Base-by-base conservation (phyloP, 1,140 invertebrate genomes). In the Drosophila elegans region DNA sequence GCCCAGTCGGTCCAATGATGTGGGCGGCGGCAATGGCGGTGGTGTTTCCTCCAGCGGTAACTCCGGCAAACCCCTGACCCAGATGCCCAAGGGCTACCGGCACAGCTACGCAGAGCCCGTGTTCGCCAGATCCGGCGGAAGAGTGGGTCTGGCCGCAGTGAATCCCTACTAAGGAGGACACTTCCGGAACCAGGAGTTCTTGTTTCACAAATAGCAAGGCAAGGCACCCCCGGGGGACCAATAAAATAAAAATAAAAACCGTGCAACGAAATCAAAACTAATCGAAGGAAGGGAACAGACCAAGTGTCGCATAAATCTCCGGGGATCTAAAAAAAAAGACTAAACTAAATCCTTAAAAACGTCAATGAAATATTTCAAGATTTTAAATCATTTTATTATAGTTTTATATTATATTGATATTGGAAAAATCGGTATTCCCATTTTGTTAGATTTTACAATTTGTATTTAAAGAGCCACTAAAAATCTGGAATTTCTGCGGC, bases 31-130 rank as follows among this genome's bases (percentile, higher is more conserved):
- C 4, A 57, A 62, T 16, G 62, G 51, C 7, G 56, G 52, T 1
- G 32, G 55, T 6, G 29, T 32, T 34, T 11, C 51, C 11, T 36
- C 78, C 10, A 42, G 61, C 3, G 64, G 60, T 6, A 36, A 59
- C 0, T 21, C 67, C 12, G 71, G 76, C 9, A 92, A 92, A 42
- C 78, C 73, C 2, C 39, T 92, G 11, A 57, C 79, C 42, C 90
- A 69, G 59, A 76, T 92, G 68, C 69, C 85, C 34, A 92, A 92
- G 56, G 93, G 93, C n/a, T 94, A 94, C 73, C 89, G 93, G 27
- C 93, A 94, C 66, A 94, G 93, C 74, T 94, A 94, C 60, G 93
- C 93, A 10, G 93, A 94, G 80, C 91, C 91, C n/a, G 91, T 92
- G 5, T 90, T 92, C 25, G 82, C 91, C 12, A 74, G 91, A 16